These are phyloP conservation scores for Polietes domitor DNA, from an alignment of 2,888 invertebrate species.

Conservation along the genomic window DNA sequence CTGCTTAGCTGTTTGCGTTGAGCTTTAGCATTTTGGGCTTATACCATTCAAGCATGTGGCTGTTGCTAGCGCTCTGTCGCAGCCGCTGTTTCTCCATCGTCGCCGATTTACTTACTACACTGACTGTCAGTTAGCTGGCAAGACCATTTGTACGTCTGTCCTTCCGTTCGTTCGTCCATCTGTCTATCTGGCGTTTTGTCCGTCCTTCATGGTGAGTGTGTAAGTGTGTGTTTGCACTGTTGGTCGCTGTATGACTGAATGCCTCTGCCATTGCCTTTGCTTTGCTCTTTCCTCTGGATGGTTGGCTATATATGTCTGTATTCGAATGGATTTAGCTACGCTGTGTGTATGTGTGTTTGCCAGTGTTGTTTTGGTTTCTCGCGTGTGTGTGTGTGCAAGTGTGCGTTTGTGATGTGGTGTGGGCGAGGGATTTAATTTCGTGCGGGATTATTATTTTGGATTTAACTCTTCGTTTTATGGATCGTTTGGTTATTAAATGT, in stretches of 20 bases:
- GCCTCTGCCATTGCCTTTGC: not conserved
- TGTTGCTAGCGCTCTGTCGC: conserved; percentile 43
- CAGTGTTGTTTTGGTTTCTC: conserved; percentile 47
- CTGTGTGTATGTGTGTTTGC: conserved; percentile 60
- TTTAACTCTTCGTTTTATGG: conserved; percentile 80
- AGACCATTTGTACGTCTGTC: conserved; percentile 34
- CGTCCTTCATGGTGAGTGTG: conserved; percentile 13
- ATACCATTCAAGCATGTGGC: conserved; percentile 50
- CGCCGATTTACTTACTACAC: conserved; percentile 14
- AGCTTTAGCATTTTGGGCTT: conserved; percentile 63
- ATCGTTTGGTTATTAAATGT: conserved; percentile 75
- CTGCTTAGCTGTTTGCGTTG: conserved; percentile 65
- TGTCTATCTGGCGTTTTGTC: conserved; percentile 29
- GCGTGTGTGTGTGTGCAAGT: conserved; percentile 49
- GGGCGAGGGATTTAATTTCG: conserved; percentile 80
- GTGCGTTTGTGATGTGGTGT: conserved; percentile 69
- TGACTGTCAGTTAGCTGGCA: conserved; percentile 25
- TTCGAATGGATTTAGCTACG: conserved; percentile 28
- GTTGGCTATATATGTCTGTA: not conserved
- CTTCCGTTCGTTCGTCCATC: conserved; percentile 31
- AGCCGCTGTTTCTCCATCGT: conserved; percentile 21
- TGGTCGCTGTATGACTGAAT: conserved; percentile 6
- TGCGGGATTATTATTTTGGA: conserved; percentile 80
- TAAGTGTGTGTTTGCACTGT: not conserved
- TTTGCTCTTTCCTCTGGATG: conserved; percentile 31